These are phyloP conservation scores for Phaenicophaeus curvirostris DNA, from an alignment of 2,797 vertebrate genomes.

Conservation along the genomic window DNA sequence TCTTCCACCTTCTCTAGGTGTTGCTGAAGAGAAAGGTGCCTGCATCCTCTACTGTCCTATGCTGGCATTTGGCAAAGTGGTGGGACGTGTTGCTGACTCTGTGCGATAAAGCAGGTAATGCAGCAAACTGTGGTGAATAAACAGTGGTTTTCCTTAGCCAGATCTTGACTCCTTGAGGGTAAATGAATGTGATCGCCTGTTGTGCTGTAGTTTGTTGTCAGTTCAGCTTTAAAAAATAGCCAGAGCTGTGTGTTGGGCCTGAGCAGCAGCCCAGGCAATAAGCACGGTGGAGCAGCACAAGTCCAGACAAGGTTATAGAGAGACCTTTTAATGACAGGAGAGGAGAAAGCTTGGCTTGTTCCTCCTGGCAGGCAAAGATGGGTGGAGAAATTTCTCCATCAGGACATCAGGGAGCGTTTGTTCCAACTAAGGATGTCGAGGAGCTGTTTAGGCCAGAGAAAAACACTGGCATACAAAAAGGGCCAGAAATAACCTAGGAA, in stretches of 20 bases:
- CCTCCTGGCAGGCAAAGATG: not conserved
- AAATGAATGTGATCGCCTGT: not conserved
- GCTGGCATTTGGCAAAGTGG: not conserved
- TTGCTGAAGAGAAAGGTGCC: not conserved
- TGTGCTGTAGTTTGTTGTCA: not conserved
- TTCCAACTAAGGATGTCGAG: not conserved
- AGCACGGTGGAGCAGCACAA: accelerated
- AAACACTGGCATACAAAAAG: not conserved
- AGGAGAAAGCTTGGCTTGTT: not conserved
- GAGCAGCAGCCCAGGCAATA: not conserved
- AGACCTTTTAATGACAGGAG: not conserved
- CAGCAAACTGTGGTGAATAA: not conserved
- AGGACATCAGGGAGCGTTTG: not conserved
- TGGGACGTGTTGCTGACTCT: accelerated
- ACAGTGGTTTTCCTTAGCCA: not conserved
- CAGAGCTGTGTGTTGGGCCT: not conserved
- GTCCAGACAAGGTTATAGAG: not conserved
- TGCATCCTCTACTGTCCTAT: not conserved
- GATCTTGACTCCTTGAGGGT: not conserved
- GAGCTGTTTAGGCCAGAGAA: not conserved
- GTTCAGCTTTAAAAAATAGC: not conserved
- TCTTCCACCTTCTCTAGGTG: not conserved
- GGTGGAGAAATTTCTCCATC: not conserved
- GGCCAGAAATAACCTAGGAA: not conserved
- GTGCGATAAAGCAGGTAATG: not conserved